Conservation (phyloP, 2,797 vertebrate species). For the Etheostoma nigrum region DNA sequence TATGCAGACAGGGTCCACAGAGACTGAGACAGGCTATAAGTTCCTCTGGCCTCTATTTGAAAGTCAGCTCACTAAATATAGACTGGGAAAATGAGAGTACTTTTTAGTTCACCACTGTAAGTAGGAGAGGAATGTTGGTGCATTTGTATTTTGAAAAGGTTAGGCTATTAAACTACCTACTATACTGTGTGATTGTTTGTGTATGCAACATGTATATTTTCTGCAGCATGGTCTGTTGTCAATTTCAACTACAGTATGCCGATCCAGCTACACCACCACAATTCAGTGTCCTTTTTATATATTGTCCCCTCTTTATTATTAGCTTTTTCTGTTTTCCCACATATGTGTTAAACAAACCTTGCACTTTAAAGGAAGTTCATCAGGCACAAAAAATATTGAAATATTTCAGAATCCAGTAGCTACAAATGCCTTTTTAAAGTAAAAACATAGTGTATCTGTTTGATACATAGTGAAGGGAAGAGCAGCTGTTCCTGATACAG, state of each 20-base stretch:
- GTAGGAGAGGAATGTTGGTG: conserved; percentile 34
- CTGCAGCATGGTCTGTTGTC: not conserved
- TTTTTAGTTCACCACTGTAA: conserved; percentile 46
- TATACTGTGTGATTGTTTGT: conserved; percentile 9
- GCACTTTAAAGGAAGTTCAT: not conserved
- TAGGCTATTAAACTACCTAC: conserved; percentile 22
- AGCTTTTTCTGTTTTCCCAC: not conserved
- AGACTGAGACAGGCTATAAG: conserved; percentile 67
- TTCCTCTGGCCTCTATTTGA: conserved; percentile 73
- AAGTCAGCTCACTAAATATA: conserved; percentile 76
- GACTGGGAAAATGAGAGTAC: conserved; percentile 47
- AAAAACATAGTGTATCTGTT: not conserved
- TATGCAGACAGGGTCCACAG: conserved; percentile 55
- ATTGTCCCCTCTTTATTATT: not conserved
- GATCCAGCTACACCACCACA: not conserved
- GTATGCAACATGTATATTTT: not conserved
- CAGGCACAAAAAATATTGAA: conserved; percentile 3
- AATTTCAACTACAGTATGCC: not conserved
- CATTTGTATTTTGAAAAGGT: conserved; percentile 54
- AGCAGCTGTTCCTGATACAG: not conserved
- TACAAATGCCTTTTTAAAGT: not conserved
- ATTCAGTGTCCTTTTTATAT: not conserved
- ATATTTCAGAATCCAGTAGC: not conserved
- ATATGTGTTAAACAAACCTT: conserved; percentile 5
- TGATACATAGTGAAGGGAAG: not conserved